Base-by-base conservation (phyloP, 2,113 vertebrate species). In the Mastomys natalensis region DNA sequence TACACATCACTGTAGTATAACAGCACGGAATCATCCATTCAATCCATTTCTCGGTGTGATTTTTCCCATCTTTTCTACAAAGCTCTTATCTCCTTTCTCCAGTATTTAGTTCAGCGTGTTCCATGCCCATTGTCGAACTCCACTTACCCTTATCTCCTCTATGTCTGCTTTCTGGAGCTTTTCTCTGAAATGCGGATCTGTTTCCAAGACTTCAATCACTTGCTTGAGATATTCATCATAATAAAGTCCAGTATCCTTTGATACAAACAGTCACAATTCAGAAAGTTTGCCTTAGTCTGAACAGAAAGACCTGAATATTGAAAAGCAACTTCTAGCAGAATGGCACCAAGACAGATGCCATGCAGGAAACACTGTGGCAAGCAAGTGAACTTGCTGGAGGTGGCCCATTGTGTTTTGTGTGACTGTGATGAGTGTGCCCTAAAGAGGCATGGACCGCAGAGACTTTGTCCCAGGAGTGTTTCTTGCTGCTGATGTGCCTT, bases 191-290 rank as follows among this genome's bases (percentile, higher is more conserved):
- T 99, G 99, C 80, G 99, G 98, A 98, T 99, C 99, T 98, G 99
- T 99, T 98, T 99, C 99, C 81, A 99, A 98, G 94, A 99, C 99
- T 98, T 99, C 99, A 66, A 99, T 99, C 94, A 99, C 99, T 99
- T 99, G 99, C 95, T 99, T 99, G 98, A 99, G 99, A 98, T 99
- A 99, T 70, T 99, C 99, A 97, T 99, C 99, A 97, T 99, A 99
- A 98, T 99, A 99, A 95, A 99, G 99, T 94, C 99, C 99, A 62
- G 99, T 99, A 98, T 99, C 99, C 99, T 99, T 96, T 7, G 98
- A 96, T 96, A 96, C 51, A 97, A 94, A 96, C 58, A 95, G 9
- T 80, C 85, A 96, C 80, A 45, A 21, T 94, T 93, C 93, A 93
- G 43, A 85, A 93, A 92, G 64, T 31, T 90, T 87, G 92, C 90